These are phyloP conservation scores for Cardinalis cardinalis DNA, from an alignment of 2,113 vertebrate species.

Conservation along the genomic window DNA sequence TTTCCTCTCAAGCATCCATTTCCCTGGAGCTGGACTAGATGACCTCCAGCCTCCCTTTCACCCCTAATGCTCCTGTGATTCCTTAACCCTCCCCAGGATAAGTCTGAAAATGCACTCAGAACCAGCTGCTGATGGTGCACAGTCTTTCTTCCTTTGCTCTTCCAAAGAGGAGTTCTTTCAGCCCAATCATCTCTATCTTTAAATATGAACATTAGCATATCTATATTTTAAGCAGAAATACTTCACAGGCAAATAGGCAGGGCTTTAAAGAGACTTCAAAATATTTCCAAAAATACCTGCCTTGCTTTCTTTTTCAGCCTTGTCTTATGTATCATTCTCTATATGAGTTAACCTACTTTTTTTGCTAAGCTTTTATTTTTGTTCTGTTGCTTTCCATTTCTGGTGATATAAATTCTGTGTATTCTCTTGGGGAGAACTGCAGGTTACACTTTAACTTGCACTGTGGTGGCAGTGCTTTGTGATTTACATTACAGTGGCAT, in stretches of 20 bases:
- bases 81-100: not conserved
- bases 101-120: not conserved
- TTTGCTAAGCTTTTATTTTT: not conserved
- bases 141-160: not conserved
- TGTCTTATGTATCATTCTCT: not conserved
- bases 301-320: not conserved
- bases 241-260: not conserved
- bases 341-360: not conserved
- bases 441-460: not conserved
- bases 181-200: not conserved
- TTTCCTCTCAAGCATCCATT: not conserved
- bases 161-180: not conserved
- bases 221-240: not conserved
- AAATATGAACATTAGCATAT: not conserved
- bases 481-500: not conserved
- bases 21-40: not conserved
- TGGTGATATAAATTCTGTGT: not conserved
- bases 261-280: not conserved
- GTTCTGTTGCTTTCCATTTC: not conserved
- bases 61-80: not conserved
- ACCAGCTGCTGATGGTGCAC: not conserved
- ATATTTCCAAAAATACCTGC: not conserved
- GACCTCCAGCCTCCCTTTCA: not conserved
- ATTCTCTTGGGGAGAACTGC: not conserved
- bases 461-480: not conserved